These are phyloP conservation scores for Tragelaphus buxtoni DNA, from an alignment of 2,113 vertebrate genomes.

Conservation along the genomic window DNA sequence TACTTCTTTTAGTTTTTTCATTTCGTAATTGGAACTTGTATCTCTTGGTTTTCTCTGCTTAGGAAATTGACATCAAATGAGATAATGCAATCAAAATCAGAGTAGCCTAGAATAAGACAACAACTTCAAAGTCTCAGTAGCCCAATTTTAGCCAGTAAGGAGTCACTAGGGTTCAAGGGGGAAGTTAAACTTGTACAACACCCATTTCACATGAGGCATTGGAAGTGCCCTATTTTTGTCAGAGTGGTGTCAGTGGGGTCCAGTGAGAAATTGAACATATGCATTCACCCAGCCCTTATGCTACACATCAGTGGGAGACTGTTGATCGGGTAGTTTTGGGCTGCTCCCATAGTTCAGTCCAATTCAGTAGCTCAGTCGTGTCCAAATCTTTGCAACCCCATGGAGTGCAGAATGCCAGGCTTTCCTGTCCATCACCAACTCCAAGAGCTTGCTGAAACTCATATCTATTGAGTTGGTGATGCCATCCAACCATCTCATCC, in stretches of 20 bases:
- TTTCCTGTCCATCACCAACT: not conserved
- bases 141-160: not conserved
- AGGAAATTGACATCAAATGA: not conserved
- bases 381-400: not conserved
- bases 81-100: not conserved
- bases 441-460: not conserved
- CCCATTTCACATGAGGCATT: not conserved
- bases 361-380: not conserved
- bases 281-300: not conserved
- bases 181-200: not conserved
- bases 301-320: not conserved
- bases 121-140: not conserved
- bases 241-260: not conserved
- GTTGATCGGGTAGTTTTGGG: not conserved
- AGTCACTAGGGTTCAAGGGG: not conserved
- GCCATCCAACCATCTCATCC: not conserved
- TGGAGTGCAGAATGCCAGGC: not conserved
- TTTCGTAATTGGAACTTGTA: constrained; percentile 17
- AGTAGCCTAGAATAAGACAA: not conserved
- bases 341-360: not conserved
- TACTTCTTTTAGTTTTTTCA: not conserved
- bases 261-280: not conserved
- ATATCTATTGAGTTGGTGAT: not conserved
- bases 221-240: not conserved
- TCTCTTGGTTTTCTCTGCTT: not conserved